Base-by-base conservation (phyloP, 2,888 invertebrate species). In the Sesia apiformis region DNA sequence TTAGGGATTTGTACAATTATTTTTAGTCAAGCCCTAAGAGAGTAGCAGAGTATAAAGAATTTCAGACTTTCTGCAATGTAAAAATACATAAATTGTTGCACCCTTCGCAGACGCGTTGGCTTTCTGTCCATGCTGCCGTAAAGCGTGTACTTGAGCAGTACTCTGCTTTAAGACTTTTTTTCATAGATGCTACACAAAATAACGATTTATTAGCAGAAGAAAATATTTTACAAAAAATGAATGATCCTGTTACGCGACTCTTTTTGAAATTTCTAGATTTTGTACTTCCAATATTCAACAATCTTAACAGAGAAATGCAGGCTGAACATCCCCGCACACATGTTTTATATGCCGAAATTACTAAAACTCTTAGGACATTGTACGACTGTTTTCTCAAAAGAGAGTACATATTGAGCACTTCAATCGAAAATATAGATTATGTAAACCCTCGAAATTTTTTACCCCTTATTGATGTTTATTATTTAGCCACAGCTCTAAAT, bases 1-100 rank as follows among this genome's bases (percentile, higher is more conserved):
- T 51, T 50, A 8, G 61, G 43, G 60, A 62, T 42, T 56, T 64
- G 8, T 65, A 59, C 51, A 63, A 62, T 51, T 56, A 61, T 58
- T 54, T 63, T 40, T 56, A 57, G 23, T 57, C 58, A 56, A 57
- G 56, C 53, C 60, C 61, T 55, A 63, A 64, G 58, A 53, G 61
- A 8, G 42, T 55, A 40, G 61, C 53, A 46, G 59, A 62, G 42
- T 53, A 51, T 40, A 51, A 39, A 40, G 53, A 55, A 53, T 57
- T 55, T 55, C 57, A 57, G 39, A n/a, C 39, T 39, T 57, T 57
- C 49, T n/a, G 43, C 8, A 38, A 56, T 46, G 41, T 54, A 42
- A 39, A 43, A 53, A 52, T 40, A 50, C 56, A 56, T 8, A 54
- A 59, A 57, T 51, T 59, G 4, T 52, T 59, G 5, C 59, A 59